Base-by-base conservation (phyloP, 1,140 invertebrate genomes). In the Lepidotrigona ventralis region DNA sequence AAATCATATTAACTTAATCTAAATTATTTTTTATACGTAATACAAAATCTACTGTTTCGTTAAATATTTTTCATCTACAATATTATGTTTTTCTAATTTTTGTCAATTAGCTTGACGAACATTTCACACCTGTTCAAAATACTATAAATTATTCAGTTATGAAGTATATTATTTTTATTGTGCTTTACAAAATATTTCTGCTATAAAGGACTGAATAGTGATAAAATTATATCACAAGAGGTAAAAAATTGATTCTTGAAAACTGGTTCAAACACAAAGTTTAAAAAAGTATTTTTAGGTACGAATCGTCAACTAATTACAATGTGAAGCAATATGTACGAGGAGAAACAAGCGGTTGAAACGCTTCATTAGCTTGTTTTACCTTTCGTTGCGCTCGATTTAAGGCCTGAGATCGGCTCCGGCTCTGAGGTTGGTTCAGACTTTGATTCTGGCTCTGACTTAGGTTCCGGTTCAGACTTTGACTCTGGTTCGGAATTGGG, bases 341-440 rank as follows among this genome's bases (percentile, higher is more conserved):
- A 81, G 63, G 68, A 86, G 56, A 78, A 60, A 78, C 1, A 88
- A 88, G 86, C 82, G 23, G 75, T 79, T 64, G 8, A 83, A 81
- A 81, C 15, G 70, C 26, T 53, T 79, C 26, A 53, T 81, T 46
- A 78, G 63, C 83, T 88, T 54, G 54, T 88, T 60, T 76, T 91
- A 93, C 90, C 91, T 94, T 92, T 88, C 75, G 89, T 90, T 76
- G 89, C 86, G 88, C 90, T 91, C 77, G 86, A 88, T 74, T 88
- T 91, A 23, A 74, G 86, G 46, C 74, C 84, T 15, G 93, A 88
- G 86, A 94, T 91, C 46, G 95, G 91, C 88, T 93, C 90, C 2
- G 94, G 93, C 85, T 95, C 94, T 1, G 95, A 92, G 83, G 95
- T 91, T 0, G 95, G 93, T 88, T 94, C 92, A 11, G 92, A 90